Conservation (phyloP, 1,140 invertebrate genomes). For the Diorhabda elongata region DNA sequence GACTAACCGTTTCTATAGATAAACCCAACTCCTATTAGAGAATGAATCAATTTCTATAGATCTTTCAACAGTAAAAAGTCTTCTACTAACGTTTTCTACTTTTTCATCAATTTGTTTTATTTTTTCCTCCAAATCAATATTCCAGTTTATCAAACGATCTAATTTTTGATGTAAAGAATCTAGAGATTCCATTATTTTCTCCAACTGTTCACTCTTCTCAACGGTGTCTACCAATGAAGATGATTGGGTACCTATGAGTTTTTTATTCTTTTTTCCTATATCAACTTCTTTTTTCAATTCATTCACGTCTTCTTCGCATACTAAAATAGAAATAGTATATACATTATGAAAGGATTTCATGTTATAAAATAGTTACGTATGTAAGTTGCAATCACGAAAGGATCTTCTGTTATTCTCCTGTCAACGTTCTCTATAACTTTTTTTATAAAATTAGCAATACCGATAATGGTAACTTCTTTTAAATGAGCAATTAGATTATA, state of each 20-base stretch:
- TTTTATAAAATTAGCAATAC: conserved; percentile 20
- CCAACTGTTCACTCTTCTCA: not conserved
- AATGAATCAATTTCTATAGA: no score
- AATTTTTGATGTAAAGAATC: not conserved
- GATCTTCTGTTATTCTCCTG: conserved; percentile 18
- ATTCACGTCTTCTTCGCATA: conserved; percentile 18
- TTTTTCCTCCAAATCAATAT: no score
- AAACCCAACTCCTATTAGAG: no score
- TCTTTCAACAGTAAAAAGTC: no score
- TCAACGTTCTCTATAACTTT: conserved; percentile 25
- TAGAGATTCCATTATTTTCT: not conserved
- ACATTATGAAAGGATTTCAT: not conserved
- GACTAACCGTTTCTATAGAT: no score
- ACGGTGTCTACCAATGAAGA: not conserved
- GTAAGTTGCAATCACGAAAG: conserved; percentile 28
- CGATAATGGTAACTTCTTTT: conserved; percentile 15
- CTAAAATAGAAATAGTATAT: conserved; percentile 17
- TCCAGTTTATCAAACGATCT: not conserved
- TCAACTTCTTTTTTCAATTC: conserved; percentile 17
- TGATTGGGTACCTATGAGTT: not conserved
- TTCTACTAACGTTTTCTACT: no score
- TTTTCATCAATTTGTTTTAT: no score
- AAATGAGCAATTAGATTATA: conserved; percentile 44
- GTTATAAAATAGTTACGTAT: conserved; percentile 26
- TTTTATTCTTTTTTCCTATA: conserved; percentile 18